Base-by-base conservation (phyloP, 2,797 vertebrate species). In the Natrix natrix region DNA sequence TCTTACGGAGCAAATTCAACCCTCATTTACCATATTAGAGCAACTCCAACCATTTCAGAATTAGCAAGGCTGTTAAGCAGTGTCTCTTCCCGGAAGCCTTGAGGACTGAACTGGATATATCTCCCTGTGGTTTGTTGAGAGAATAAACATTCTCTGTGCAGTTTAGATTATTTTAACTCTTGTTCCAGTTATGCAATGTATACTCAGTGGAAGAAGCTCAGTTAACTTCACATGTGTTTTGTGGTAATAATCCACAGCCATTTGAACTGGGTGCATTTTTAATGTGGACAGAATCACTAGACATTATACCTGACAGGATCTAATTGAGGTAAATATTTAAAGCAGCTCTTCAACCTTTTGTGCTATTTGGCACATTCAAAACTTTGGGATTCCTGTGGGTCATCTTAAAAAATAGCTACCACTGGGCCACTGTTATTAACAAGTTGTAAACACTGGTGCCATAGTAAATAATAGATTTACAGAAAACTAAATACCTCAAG, bases 181-280 rank as follows among this genome's bases (percentile, higher is more conserved):
- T 83, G 37, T 83, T 48, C 78, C 43, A 83, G 78, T 24, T 83
- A 83, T 48, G 43, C 20, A 48, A 48, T 83, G 78, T 83, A 48
- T 83, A 83, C 37, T 83, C 43, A 83, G 43, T 83, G 43, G 54
- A 83, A 91, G 32, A 57, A 83, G n/a, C 59, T 55, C 90, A 83
- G 16, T 74, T 57, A 56, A 74, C n/a, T 26, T 14, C 69, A 78
- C 22, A 32, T 74, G n/a, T 91, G 74, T 59, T 48, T 91, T 60
- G 56, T 74, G 56, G 54, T 43, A 32, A 37, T 83, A 28, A 83
- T 91, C 55, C 90, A 59, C 22, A 26, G 1, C 54, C 32, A 43
- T 57, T 83, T 91, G 55, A 91, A 91, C 55, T 78, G 37, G 90
- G 13, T 91, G 69, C 48, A 57, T 91, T 43, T 91, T 91, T 83